Evolutionary conservation across 2,113 vertebrate genomes (phyloP), one percentile per base, ranked within the genome.

Genomic region (Cnemophilus loriae): DNA sequence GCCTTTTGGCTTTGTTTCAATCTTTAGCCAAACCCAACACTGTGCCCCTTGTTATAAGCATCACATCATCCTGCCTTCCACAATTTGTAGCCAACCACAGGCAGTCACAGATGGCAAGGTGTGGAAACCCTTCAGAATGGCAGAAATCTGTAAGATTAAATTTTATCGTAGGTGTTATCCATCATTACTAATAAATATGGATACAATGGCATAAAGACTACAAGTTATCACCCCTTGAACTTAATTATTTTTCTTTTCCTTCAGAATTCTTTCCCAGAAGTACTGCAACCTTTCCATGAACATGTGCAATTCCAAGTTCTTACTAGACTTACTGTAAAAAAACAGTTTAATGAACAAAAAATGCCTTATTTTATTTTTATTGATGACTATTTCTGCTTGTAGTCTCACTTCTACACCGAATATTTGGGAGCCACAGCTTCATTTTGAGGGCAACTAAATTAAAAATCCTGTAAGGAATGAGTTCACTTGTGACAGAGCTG

Each of bases 31-130:
- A 69, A 73, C 14, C 28, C 64, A 41, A 11, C 53, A 30, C 35
- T 28, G 53, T 2, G 0, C 7, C 23, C 6, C 3, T 2, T 12
- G 20, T 17, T 44, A n/a, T 0, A 18, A 1, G 2, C 32, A 71
- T 28, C 44, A 70, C 8, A 41, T 7, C 23, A 42, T 11, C 17
- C 13, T 76, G 42, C 47, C 32, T 32, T 35, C 18, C 18, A 57
- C 47, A 28, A 5, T 7, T 33, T 27, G 52, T 6, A 65, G n/a
- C 22, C 83, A 83, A 6, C 12, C n/a, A 42, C 42, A 21, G 1
- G 2, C 5, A 70, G 27, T 4, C 30, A 39, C 1, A 26, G 7
- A 30, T 18, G 7, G 23, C 8, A 46, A 80, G 39, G n/a, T 8
- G 5, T 42, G 30, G 14, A 70, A 88, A 74, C 14, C 11, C 49